Evolutionary conservation across 2,888 invertebrate genomes (phyloP), one percentile per base, ranked within the genome.

Genomic region (Balanococcus diminutus): DNA sequence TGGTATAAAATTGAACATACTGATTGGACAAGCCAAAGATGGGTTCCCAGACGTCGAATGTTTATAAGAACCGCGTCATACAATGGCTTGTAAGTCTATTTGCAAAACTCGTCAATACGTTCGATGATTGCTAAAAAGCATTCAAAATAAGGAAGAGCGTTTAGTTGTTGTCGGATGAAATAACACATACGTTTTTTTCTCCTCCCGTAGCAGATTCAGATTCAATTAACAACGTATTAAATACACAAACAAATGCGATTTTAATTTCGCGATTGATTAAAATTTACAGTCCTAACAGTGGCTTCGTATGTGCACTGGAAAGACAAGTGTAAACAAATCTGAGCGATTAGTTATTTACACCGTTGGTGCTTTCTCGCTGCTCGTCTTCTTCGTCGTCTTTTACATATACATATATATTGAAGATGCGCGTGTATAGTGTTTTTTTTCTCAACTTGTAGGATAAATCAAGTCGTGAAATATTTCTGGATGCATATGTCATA

Each of bases 241-340:
- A 51, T 51, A 82, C 46, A 51, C 19, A 51, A 25, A 56, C 82
- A 82, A 82, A 82, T 82, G 51, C 82, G 82, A 51, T 56, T 51
- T 82, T 56, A 82, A 56, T 82, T 82, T 82, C 82, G 82, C 82
- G 82, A 82, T 56, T 82, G 82, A 82, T 82, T 82, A 56, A 82
- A 82, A 82, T 82, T 82, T 82, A 82, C 82, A 56, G 31, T 32
- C 82, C 8, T 14, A 56, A 51, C 25, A 11, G 39, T 46, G 16
- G 28, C 19, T 56, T 2, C 81, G 22, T 81, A 25, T 25, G 9
- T 81, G 16, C 22, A 28, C 56, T 11, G 82, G 1, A 46, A 25
- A 51, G 56, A 56, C 22, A 56, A 56, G 22, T 46, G 51, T 82
- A 82, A 82, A 82, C 82, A 82, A 82, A 82, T 51, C 28, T 79